phyloP scores from a whole-genome alignment of 1,140 invertebrate species.

The honey bee (Apis mellifera) region DNA sequence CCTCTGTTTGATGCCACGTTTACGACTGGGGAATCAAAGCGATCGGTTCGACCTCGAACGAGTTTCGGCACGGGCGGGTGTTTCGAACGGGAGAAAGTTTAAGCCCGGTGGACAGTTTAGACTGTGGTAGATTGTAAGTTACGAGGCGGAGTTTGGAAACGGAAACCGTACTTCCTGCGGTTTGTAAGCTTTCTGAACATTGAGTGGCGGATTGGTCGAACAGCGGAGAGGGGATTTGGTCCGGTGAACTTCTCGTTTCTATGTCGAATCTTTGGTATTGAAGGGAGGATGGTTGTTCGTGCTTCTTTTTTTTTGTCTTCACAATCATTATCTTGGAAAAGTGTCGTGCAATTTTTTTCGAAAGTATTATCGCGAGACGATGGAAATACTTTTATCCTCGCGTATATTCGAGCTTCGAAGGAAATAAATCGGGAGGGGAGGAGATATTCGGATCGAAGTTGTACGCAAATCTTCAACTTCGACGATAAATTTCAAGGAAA shows the following conservation, averaged over 20 bases:
- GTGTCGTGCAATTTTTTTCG: too few relatives aligned
- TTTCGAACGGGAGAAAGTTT: constrained; percentile 6
- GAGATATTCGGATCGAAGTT: too few relatives aligned
- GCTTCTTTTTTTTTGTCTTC: too few relatives aligned
- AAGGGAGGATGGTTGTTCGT: too few relatives aligned
- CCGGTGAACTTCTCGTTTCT: background rate
- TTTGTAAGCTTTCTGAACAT: background rate
- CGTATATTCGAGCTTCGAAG: too few relatives aligned
- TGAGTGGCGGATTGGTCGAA: background rate
- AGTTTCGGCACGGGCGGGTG: constrained; percentile 4
- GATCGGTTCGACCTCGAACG: background rate
- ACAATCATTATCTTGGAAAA: too few relatives aligned
- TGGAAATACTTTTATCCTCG: too few relatives aligned
- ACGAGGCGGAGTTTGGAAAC: constrained; percentile 10
- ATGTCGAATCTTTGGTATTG: too few relatives aligned
- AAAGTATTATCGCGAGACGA: too few relatives aligned
- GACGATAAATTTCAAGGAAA: too few relatives aligned
- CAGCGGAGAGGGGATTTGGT: background rate
- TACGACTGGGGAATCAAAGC: background rate
- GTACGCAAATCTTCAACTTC: too few relatives aligned
- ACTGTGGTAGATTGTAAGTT: background rate
- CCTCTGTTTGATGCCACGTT: background rate
- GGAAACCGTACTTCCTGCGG: constrained; percentile 7
- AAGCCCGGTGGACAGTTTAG: constrained; percentile 13
- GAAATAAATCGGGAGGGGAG: too few relatives aligned